Conservation (phyloP, 2,888 invertebrate genomes). For the Platypus cylindrus region DNA sequence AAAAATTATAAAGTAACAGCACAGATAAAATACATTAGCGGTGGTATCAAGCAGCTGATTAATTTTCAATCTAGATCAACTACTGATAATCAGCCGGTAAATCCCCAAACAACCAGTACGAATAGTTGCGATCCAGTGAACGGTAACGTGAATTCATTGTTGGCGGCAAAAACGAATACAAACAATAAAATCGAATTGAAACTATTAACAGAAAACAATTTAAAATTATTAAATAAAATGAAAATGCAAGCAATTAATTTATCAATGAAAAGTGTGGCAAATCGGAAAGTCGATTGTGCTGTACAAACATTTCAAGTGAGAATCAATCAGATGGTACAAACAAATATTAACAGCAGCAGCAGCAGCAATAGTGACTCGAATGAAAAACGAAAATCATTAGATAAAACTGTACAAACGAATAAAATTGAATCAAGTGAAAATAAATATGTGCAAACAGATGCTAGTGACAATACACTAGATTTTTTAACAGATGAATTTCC, state of each 20-base stretch:
- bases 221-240: constrained; percentile 11
- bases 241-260: constrained; percentile 16
- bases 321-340: constrained; percentile 10
- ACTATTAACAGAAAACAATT: constrained; percentile 8
- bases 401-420: too few relatives aligned
- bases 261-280: constrained; percentile 6
- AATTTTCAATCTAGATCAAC: constrained; percentile 2
- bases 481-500: too few relatives aligned
- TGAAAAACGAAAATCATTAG: too few relatives aligned
- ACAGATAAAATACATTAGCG: too few relatives aligned
- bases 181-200: too few relatives aligned
- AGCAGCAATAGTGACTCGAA: too few relatives aligned
- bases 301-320: constrained; percentile 6
- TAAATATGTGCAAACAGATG: too few relatives aligned
- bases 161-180: neutral
- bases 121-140: constrained; percentile 4
- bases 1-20: too few relatives aligned
- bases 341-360: constrained; percentile 7
- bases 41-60: constrained; percentile 8
- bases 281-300: neutral
- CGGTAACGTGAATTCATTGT: constrained; percentile 3
- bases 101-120: constrained; percentile 1
- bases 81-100: too few relatives aligned
- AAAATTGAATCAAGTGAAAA: too few relatives aligned
- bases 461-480: too few relatives aligned